Evolutionary conservation across 2,888 invertebrate species (phyloP), one percentile per base, ranked within the genome.

Genomic region (Plebejus melissa): DNA sequence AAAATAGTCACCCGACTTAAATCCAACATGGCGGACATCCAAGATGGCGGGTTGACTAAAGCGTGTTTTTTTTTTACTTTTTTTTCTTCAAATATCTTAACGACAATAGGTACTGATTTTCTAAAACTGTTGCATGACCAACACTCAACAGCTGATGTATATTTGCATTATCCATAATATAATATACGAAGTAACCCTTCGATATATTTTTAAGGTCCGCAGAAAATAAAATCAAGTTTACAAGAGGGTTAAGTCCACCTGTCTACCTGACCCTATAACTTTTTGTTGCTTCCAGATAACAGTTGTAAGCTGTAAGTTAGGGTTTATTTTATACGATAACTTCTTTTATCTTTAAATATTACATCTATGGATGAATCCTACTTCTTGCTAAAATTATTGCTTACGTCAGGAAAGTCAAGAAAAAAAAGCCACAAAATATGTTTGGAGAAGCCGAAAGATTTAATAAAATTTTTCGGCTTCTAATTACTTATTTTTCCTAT

Each of bases 201-300:
- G 11, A 41, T 41, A 22, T 41, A 5, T 9, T 41, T 70, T 13
- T 72, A 28, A 50, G 72, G 28, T 28, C 72, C 46, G 16, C 41
- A 46, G 9, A 41, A 41, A 9, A 41, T 41, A 41, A 41, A 41
- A 9, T 71, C 22, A 41, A 41, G 41, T 41, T 70, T 70, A 70
- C 41, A 16, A n/a, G 16, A 54, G 54, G 72, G 72, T 54, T 50
- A 22, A 32, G 4, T 46, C 71, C 76, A 74, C 74, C 76, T 76
- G 76, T 50, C 74, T 74, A 72, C 76, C 74, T 74, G 76, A 22
- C 13, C 58, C 13, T n/a, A 65, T 65, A 65, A 65, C 65, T 65
- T 65, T 58, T 65, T 65, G 36, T 65, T 65, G 11, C 32, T 36
- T 13, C 13, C 32, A 4, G 60, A 60, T 28, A 65, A 65, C 65